Conservation (phyloP, 1,140 invertebrate species). For the Diorhabda sublineata region DNA sequence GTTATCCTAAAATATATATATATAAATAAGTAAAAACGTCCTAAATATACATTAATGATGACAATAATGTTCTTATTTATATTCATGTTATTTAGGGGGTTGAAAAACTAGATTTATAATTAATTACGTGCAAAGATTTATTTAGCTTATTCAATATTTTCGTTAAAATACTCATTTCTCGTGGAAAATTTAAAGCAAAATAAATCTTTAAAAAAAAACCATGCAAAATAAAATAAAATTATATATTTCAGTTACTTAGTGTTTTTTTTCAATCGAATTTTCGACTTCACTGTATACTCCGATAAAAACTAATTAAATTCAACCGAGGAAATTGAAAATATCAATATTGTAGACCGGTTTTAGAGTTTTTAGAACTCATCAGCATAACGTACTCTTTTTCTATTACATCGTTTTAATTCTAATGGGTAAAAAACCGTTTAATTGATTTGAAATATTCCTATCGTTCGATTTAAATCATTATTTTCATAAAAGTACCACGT, state of each 20-base stretch:
- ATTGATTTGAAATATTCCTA: too few species aligned
- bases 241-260: background rate
- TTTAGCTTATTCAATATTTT: constrained; percentile 4
- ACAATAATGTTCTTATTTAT: constrained; percentile 11
- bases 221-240: constrained; percentile 34
- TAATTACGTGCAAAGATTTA: constrained; percentile 15
- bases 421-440: too few species aligned
- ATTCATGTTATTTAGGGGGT: constrained; percentile 14
- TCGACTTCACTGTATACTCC: too few species aligned
- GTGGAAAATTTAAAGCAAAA: constrained; percentile 16
- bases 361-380: too few species aligned
- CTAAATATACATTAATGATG: constrained; percentile 1
- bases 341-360: too few species aligned
- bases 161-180: constrained; percentile 2
- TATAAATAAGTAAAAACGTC: constrained; percentile 1
- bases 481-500: too few species aligned
- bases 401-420: too few species aligned
- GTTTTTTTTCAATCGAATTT: too few species aligned
- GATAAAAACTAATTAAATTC: too few species aligned
- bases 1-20: constrained; percentile 5
- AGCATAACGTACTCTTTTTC: too few species aligned
- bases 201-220: constrained; percentile 26
- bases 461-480: too few species aligned
- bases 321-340: too few species aligned
- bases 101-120: constrained; percentile 1